These are phyloP conservation scores for Ceraclea dissimilis DNA, from an alignment of 2,888 invertebrate genomes.

Conservation along the genomic window DNA sequence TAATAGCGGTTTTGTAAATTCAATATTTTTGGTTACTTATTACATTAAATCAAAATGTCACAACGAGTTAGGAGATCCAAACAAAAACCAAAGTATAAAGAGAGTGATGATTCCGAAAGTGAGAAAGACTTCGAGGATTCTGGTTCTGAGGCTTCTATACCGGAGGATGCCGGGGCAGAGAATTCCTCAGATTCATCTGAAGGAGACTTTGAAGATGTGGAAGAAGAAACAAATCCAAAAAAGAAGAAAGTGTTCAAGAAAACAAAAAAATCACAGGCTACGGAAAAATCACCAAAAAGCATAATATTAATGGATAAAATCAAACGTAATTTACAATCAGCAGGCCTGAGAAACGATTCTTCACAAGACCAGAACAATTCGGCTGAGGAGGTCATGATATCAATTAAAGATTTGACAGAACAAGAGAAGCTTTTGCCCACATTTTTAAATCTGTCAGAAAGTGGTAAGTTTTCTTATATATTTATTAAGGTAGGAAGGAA, in stretches of 20 bases:
- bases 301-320: constrained; percentile 12
- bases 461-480: constrained; percentile 33
- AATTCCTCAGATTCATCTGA: constrained; percentile 35
- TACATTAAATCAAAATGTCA: constrained; percentile 7
- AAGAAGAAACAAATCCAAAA: constrained; percentile 33
- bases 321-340: constrained; percentile 11
- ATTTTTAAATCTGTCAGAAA: constrained; percentile 44
- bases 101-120: constrained; percentile 37
- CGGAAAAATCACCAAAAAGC: constrained; percentile 7
- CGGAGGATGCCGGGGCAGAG: constrained; percentile 36
- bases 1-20: no score
- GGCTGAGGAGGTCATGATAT: constrained; percentile 28
- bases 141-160: constrained; percentile 44
- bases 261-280: constrained; percentile 21
- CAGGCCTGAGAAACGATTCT: constrained; percentile 5
- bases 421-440: constrained; percentile 43
- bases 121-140: constrained; percentile 45
- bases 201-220: constrained; percentile 30
- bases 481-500: no score
- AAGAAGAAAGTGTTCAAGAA: constrained; percentile 21
- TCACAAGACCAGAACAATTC: constrained; percentile 3
- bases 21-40: no score
- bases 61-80: constrained; percentile 36
- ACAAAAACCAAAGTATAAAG: constrained; percentile 36
- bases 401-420: constrained; percentile 42